Evolutionary conservation across 2,113 vertebrate species (phyloP).

Genomic region (Psettodes erumei): DNA sequence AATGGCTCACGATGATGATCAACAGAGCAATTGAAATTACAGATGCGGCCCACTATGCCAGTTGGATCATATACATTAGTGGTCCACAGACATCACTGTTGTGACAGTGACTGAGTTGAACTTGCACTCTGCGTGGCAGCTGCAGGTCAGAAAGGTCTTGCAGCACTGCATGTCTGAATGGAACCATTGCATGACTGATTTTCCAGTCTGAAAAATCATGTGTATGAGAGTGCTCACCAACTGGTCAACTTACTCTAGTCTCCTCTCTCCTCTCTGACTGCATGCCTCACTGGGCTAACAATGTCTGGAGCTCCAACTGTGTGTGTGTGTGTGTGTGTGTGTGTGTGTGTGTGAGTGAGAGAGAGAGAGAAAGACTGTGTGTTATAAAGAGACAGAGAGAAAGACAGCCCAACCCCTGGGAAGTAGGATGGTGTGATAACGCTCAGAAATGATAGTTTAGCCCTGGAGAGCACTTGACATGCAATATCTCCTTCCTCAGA

Average conservation of each 20-base stretch:
- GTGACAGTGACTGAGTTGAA: constrained; percentile 47
- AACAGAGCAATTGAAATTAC: too few relatives aligned
- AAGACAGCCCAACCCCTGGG: constrained; percentile 76
- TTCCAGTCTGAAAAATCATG: constrained; percentile 54
- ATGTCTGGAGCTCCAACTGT: constrained; percentile 73
- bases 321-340: constrained; percentile 30
- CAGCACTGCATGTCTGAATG: constrained; percentile 46
- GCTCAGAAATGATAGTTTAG: constrained; percentile 86
- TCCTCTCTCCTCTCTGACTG: constrained; percentile 62
- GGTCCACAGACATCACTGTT: background rate
- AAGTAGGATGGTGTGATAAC: constrained; percentile 84
- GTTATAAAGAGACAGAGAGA: constrained; percentile 59
- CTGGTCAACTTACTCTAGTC: constrained; percentile 64
- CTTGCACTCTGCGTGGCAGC: constrained; percentile 27
- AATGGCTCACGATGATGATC: too few relatives aligned
- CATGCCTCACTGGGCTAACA: constrained; percentile 71
- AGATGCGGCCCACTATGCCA: too few relatives aligned
- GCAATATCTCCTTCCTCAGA: constrained; percentile 82
- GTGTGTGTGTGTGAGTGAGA: constrained; percentile 29
- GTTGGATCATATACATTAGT: too few relatives aligned
- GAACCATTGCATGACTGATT: constrained; percentile 67
- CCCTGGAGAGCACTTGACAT: constrained; percentile 87
- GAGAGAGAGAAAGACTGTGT: constrained; percentile 8
- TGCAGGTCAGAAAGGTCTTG: constrained; percentile 47
- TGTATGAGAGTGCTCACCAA: constrained; percentile 32